phyloP scores from a whole-genome alignment of 1,140 invertebrate genomes.

The Panagrolaimus sp. region DNA sequence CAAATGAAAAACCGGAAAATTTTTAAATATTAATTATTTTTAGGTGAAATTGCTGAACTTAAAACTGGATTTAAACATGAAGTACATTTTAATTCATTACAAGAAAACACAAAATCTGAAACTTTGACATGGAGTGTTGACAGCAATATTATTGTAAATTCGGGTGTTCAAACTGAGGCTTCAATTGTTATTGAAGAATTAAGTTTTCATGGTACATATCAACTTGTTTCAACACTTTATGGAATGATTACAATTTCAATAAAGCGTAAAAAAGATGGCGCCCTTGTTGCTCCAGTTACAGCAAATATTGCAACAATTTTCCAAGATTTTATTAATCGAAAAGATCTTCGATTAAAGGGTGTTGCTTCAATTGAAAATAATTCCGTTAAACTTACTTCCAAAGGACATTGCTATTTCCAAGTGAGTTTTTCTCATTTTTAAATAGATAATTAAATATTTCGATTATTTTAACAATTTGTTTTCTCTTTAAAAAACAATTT shows the following conservation, averaged over 20 bases:
- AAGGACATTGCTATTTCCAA: slow-evolving; percentile 57
- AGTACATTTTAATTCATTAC: slow-evolving; percentile 61
- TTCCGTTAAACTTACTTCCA: slow-evolving; percentile 42
- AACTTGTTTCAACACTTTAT: slow-evolving; percentile 58
- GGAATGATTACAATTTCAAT: slow-evolving; percentile 61
- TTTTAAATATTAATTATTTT: slow-evolving; percentile 22
- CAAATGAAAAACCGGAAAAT: not conserved
- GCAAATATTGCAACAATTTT: slow-evolving; percentile 50
- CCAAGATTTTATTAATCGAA: slow-evolving; percentile 30
- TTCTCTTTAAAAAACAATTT: not conserved
- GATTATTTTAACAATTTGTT: not conserved
- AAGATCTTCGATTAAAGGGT: slow-evolving; percentile 40
- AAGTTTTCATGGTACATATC: slow-evolving; percentile 61
- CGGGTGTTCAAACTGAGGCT: slow-evolving; percentile 60
- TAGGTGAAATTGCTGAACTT: slow-evolving; percentile 61
- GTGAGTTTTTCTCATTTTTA: slow-evolving; percentile 39
- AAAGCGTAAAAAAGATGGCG: slow-evolving; percentile 49
- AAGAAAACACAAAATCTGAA: slow-evolving; percentile 61
- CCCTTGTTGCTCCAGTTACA: slow-evolving; percentile 51
- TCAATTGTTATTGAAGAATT: slow-evolving; percentile 62
- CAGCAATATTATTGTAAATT: slow-evolving; percentile 61
- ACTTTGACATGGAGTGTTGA: slow-evolving; percentile 63
- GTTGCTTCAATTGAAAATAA: slow-evolving; percentile 47
- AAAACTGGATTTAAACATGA: slow-evolving; percentile 64
- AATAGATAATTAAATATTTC: slow-evolving; percentile 18